Base-by-base conservation (phyloP, 1,140 invertebrate species). In the Drosophila nannoptera region DNA sequence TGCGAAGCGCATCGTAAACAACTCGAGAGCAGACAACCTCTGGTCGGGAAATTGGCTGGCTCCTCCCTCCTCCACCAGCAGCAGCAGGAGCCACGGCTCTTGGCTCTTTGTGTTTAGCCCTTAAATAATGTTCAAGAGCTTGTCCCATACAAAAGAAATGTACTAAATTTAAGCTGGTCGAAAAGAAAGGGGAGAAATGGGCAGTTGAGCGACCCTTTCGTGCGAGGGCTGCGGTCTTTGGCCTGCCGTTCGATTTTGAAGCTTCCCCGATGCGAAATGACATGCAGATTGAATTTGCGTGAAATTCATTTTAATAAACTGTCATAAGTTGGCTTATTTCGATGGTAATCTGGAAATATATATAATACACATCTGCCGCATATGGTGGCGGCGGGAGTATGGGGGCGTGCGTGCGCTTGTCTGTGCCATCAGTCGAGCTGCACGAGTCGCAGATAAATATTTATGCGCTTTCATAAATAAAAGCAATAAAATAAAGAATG, bases 301-400 rank as follows among this genome's bases (percentile, higher is more conserved):
- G 62, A 65, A 81, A 74, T 77, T 56, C 80, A 60, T 74, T 86
- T 86, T 77, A 81, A 86, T 77, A 84, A 86, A 86, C 80, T 80
- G 81, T 64, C 73, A 80, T 60, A 81, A 77, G 63, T 81, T 74
- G 73, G 38, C 68, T 22, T 46, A 29, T 55, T 32, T 29, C 38
- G 71, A 82, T 87, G 74, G 59, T 77, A 74, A 87, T 86, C 81
- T 60, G 60, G 38, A 68, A 77, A 77, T 83, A 68, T 77, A 80
- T 83, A 78, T 82, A 71, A 70, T 69, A 58, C 52, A 56, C 49
- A 55, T 29, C 8, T 54, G 42, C 12, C 16, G 6, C 16, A 46
- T 14, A 43, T 14, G 40, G 40, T 12, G n/a, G 32, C n/a, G n/a
- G n/a, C n/a, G n/a, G 35, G 45, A 22, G 52, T 70, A 61, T 48